phyloP scores from a whole-genome alignment of 2,113 vertebrate species.

The Stercorarius parasiticus region DNA sequence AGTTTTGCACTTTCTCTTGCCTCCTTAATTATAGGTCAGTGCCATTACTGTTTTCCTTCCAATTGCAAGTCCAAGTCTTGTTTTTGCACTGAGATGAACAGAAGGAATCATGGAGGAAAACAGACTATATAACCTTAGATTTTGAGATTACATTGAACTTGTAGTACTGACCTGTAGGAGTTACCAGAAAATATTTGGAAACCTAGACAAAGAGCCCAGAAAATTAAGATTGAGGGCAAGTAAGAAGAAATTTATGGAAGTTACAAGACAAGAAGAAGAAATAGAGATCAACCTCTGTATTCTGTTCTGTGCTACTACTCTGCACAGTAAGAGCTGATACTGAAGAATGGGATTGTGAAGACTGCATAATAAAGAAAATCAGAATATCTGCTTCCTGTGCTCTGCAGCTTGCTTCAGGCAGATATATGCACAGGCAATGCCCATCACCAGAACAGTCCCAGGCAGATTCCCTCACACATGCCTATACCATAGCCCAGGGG shows the following conservation, averaged over 20 bases:
- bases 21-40: not conserved
- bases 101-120: not conserved
- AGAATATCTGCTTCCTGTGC: not conserved
- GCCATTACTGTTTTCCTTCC: not conserved
- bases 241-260: not conserved
- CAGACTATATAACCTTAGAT: not conserved
- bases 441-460: not conserved
- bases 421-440: not conserved
- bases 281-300: not conserved
- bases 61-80: not conserved
- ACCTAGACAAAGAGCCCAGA: not conserved
- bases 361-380: not conserved
- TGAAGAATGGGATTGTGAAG: not conserved
- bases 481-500: not conserved
- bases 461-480: not conserved
- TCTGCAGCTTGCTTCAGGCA: not conserved
- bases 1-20: not conserved
- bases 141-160: not conserved
- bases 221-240: not conserved
- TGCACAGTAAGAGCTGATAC: not conserved
- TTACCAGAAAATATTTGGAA: not conserved
- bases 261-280: not conserved
- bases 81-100: not conserved
- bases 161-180: not conserved
- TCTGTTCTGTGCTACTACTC: not conserved